These are phyloP conservation scores for Limnephilus auricula DNA, from an alignment of 2,888 invertebrate genomes.

Conservation along the genomic window DNA sequence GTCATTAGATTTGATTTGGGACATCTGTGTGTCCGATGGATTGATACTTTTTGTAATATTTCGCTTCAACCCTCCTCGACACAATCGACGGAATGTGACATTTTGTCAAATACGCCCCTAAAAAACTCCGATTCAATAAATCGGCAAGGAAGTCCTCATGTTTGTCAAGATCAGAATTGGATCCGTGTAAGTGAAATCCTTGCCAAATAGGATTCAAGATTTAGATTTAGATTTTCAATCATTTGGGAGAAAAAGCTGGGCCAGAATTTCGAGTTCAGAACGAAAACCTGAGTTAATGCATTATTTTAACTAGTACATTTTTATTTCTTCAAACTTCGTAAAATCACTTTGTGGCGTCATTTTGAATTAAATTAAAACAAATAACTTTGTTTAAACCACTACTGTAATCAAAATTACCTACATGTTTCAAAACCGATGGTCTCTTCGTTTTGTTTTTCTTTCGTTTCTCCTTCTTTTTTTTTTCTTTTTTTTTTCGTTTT, in stretches of 20 bases:
- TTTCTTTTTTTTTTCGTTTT: too few relatives aligned
- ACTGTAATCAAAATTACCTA: too few relatives aligned
- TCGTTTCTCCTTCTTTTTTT: too few relatives aligned
- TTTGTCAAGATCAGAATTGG: slow-evolving; percentile 31
- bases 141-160: background rate
- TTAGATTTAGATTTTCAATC: slow-evolving; percentile 22
- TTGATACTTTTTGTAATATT: slow-evolving; percentile 25
- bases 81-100: slow-evolving; percentile 20
- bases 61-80: background rate
- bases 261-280: background rate
- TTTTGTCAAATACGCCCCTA: background rate
- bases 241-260: background rate
- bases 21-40: background rate
- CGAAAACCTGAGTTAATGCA: background rate
- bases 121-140: slow-evolving; percentile 3
- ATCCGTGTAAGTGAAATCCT: slow-evolving; percentile 31
- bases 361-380: too few relatives aligned
- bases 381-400: too few relatives aligned
- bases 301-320: too few relatives aligned
- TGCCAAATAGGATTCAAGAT: slow-evolving; percentile 22
- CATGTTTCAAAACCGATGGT: too few relatives aligned
- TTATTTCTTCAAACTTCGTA: too few relatives aligned
- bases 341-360: too few relatives aligned
- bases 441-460: too few relatives aligned
- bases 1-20: background rate